These are phyloP conservation scores for Melopsittacus undulatus DNA, from an alignment of 2,797 vertebrate species.

Conservation along the genomic window DNA sequence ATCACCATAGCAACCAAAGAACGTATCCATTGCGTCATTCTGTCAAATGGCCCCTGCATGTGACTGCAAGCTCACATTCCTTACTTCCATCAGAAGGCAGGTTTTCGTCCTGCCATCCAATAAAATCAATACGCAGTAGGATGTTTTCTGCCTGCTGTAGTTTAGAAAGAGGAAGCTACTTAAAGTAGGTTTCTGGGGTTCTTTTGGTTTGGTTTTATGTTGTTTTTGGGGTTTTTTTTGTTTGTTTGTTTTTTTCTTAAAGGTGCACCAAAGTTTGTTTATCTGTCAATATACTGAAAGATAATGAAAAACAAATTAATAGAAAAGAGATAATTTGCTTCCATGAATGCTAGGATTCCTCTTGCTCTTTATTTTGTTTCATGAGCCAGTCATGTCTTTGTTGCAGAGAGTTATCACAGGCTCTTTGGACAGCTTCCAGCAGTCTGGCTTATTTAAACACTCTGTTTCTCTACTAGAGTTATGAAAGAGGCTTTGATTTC, in stretches of 20 bases:
- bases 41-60: slow-evolving; percentile 57
- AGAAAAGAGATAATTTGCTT: not conserved
- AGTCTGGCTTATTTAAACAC: not conserved
- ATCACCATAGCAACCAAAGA: slow-evolving; percentile 58
- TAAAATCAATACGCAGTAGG: slow-evolving; percentile 51
- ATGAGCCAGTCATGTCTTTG: not conserved
- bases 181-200: not conserved
- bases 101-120: slow-evolving; percentile 35
- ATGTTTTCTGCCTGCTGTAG: slow-evolving; percentile 18
- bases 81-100: slow-evolving; percentile 53
- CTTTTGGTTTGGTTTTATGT: not conserved
- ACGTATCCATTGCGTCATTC: slow-evolving; percentile 49
- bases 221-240: too few relatives aligned
- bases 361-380: not conserved
- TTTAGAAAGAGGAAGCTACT: slow-evolving; percentile 14
- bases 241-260: not conserved
- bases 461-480: not conserved
- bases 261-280: not conserved
- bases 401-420: not conserved
- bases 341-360: not conserved
- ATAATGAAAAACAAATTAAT: not conserved
- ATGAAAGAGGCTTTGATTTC: not conserved
- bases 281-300: not conserved
- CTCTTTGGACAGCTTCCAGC: slow-evolving; percentile 1
- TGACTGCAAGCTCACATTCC: slow-evolving; percentile 68